Conservation (phyloP, 2,888 invertebrate species). For the Drosophila robusta region DNA sequence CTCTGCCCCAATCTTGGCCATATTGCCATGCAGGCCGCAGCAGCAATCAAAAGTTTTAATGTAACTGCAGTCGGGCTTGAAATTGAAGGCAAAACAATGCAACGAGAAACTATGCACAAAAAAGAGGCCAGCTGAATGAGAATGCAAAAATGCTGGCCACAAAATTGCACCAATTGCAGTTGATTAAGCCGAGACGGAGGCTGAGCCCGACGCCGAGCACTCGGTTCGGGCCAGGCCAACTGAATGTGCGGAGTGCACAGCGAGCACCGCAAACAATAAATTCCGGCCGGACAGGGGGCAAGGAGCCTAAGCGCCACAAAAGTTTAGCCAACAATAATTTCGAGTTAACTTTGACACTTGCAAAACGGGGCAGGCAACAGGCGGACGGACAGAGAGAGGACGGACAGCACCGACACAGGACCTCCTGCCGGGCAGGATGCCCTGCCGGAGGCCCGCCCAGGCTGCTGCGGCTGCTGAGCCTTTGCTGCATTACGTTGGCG, state of each 20-base stretch:
- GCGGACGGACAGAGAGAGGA: constrained; percentile 18
- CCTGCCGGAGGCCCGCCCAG: constrained; percentile 14
- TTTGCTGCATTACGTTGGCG: constrained; percentile 31
- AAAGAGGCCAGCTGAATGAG: constrained; percentile 44
- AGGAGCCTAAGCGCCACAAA: constrained; percentile 73
- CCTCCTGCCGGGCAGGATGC: constrained; percentile 40
- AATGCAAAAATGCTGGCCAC: constrained; percentile 69
- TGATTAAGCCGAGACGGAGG: constrained; percentile 63
- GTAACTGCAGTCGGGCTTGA: constrained; percentile 71
- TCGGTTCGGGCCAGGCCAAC: constrained; percentile 18
- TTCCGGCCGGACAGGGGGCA: constrained; percentile 21
- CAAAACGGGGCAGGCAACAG: constrained; percentile 68
- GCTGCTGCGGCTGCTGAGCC: constrained; percentile 13
- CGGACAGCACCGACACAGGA: constrained; percentile 23
- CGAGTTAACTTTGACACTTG: constrained; percentile 83
- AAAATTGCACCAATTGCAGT: constrained; percentile 77
- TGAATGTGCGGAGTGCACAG: constrained; percentile 43
- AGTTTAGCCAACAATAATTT: constrained; percentile 82
- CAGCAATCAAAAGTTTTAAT: constrained; percentile 76
- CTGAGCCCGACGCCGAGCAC: no score
- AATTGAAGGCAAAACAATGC: constrained; percentile 66
- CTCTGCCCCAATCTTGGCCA: constrained; percentile 43
- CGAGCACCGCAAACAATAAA: constrained; percentile 71
- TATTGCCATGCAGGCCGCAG: constrained; percentile 54
- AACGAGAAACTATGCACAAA: constrained; percentile 33